Evolutionary conservation across 2,113 vertebrate genomes (phyloP).

Genomic region (Hirundichthys speculiger): DNA sequence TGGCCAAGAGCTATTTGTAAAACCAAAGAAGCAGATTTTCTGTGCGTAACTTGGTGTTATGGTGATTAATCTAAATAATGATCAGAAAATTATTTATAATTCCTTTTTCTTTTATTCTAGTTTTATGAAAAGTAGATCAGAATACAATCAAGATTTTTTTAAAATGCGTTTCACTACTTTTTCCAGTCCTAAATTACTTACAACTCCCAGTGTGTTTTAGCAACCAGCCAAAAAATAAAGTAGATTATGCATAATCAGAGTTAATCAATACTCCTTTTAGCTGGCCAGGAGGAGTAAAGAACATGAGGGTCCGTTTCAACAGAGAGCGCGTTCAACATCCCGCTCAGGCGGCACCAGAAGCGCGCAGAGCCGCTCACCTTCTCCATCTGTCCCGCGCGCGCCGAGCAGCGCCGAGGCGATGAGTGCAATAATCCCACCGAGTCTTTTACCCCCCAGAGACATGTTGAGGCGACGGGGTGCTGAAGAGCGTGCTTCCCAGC

Average conservation of each 20-base stretch:
- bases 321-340: constrained; percentile 2
- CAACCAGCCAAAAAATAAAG: too few relatives aligned
- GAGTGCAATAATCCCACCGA: constrained; percentile 54
- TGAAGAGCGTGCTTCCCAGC: constrained; percentile 30
- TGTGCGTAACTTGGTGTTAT: too few relatives aligned
- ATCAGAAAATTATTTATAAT: too few relatives aligned
- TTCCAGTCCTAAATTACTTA: too few relatives aligned
- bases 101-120: too few relatives aligned
- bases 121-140: too few relatives aligned
- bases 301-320: background rate
- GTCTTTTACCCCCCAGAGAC: constrained; percentile 38
- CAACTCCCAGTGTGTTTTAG: too few relatives aligned
- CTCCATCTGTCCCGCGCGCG: constrained; percentile 63
- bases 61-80: too few relatives aligned
- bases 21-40: too few relatives aligned
- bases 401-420: constrained; percentile 47
- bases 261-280: background rate
- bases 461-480: constrained; percentile 50
- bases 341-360: constrained; percentile 5
- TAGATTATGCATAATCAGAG: background rate
- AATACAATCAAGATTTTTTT: too few relatives aligned
- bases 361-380: constrained; percentile 61
- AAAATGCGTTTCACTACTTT: too few relatives aligned
- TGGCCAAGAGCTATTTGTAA: too few relatives aligned
- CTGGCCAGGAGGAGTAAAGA: background rate